Evolutionary conservation across 2,888 invertebrate genomes (phyloP), one percentile per base, ranked within the genome.

Genomic region (Aricia artaxerxes): DNA sequence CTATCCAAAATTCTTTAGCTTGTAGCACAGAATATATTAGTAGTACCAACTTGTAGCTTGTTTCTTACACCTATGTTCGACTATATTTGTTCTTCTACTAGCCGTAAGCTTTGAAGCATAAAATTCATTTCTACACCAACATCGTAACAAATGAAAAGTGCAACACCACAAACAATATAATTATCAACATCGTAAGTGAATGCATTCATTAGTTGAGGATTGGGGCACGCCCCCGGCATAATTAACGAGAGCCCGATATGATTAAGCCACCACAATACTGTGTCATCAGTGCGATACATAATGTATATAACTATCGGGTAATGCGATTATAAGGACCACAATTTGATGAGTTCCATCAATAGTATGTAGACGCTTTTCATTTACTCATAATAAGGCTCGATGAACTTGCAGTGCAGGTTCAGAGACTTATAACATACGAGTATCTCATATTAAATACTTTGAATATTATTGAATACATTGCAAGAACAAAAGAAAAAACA

Each of bases 221-320:
- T 86, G 85, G 84, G 83, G 83, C 85, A 84, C 84, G 85, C 85
- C 87, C 87, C 80, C 80, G 85, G 92, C 89, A 92, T 92, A 90
- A 92, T 91, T 92, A 91, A 92, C 90, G 89, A 87, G 87, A 81
- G 86, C 86, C 86, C 88, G 89, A 91, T 92, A 92, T 91, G 90
- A 91, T 92, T 92, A 92, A 88, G 86, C 88, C 83, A 82, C 89
- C 91, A 92, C 92, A 92, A 92, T 91, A 88, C 86, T 89, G 91
- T 92, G 91, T 92, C 91, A 91, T 92, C 91, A 92, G 85, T 86
- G 85, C 86, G 87, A 82, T 69, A 82, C 75, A 81, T 79, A 80
- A 82, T 84, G 81, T 82, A 82, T 73, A 73, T 57, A 61, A 79
- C 82, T 82, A 82, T 81, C 79, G 79, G 75, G 83, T 90, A 88